Percentiles rank a stretch among this genome's conserved stretches.
Evolutionary conservation across 2,113 vertebrate species (phyloP).

Genomic region (Zosterops borbonicus): DNA sequence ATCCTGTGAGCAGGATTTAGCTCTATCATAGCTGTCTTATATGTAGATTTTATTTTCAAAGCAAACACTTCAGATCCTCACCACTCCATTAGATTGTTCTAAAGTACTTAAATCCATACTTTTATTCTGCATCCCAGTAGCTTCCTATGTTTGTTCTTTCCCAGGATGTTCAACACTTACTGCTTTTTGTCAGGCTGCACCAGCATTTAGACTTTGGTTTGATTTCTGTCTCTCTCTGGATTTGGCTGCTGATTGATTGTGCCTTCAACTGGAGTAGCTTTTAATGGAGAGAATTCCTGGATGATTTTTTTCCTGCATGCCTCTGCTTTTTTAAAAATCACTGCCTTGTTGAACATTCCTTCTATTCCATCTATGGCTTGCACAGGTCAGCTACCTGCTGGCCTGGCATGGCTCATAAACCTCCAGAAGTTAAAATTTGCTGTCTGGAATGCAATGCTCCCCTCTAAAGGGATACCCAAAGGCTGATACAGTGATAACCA

Average conservation of each 20-base stretch:
- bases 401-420: background rate
- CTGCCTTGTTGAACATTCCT: background rate
- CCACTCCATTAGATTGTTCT: background rate
- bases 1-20: background rate
- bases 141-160: background rate
- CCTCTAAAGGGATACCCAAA: background rate
- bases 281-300: background rate
- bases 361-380: background rate
- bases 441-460: background rate
- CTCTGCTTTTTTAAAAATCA: background rate
- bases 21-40: background rate
- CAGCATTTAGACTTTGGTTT: background rate
- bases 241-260: background rate
- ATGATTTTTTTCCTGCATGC: background rate
- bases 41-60: background rate
- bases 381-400: background rate
- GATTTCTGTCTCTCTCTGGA: background rate
- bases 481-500: background rate
- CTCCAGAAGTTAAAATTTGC: background rate
- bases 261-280: background rate
- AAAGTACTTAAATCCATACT: background rate
- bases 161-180: background rate
- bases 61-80: background rate
- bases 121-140: background rate
- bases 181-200: background rate